These are phyloP conservation scores for Hypomesus transpacificus DNA, from an alignment of 2,113 vertebrate genomes.

Conservation along the genomic window DNA sequence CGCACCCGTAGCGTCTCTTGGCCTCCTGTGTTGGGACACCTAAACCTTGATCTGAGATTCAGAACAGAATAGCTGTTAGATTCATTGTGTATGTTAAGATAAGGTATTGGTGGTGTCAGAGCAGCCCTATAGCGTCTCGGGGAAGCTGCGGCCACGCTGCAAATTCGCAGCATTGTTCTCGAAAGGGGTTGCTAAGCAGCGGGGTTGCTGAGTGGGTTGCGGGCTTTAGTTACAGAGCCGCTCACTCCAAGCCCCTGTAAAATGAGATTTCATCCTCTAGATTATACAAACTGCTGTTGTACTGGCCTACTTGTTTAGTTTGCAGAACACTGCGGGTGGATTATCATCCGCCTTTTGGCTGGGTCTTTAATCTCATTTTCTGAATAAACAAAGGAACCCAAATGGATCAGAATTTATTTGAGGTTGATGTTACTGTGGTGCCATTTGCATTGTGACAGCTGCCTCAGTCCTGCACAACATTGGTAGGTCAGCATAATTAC, in stretches of 20 bases:
- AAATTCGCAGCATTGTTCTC: constrained; percentile 69
- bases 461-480: too few species aligned
- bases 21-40: too few species aligned
- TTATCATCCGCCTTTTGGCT: not conserved
- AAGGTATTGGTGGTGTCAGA: too few species aligned
- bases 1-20: too few species aligned
- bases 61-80: too few species aligned
- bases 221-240: constrained; percentile 25
- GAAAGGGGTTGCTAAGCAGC: constrained; percentile 77
- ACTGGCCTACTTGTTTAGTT: too few species aligned
- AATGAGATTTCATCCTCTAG: constrained; percentile 30
- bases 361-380: not conserved
- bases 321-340: not conserved
- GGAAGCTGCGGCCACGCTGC: constrained; percentile 66
- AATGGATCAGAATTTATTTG: not conserved
- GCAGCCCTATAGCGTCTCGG: constrained; percentile 53
- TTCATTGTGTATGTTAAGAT: too few species aligned
- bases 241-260: constrained; percentile 11
- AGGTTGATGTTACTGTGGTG: too few species aligned
- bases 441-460: too few species aligned
- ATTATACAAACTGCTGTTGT: not conserved
- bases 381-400: not conserved
- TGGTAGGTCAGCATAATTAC: too few species aligned
- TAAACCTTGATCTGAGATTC: too few species aligned
- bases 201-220: constrained; percentile 65